These are phyloP conservation scores for Drosophila demipolita DNA, from an alignment of 2,888 invertebrate genomes.

Conservation along the genomic window DNA sequence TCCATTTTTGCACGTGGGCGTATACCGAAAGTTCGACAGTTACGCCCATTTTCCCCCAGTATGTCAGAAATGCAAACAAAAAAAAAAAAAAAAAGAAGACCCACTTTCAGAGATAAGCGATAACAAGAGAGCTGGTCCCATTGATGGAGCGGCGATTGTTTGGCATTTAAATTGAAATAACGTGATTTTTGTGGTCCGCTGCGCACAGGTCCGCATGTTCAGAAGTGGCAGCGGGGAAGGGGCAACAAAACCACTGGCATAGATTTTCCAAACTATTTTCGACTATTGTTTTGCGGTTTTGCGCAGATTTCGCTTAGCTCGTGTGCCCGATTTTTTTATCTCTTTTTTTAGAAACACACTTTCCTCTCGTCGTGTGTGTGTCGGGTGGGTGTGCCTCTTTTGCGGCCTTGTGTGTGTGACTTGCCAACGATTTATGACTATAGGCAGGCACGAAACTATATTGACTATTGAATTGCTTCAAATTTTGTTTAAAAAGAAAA, in stretches of 20 bases:
- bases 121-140: constrained; percentile 31
- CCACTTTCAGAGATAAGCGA: constrained; percentile 32
- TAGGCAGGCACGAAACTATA: constrained; percentile 12
- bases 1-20: constrained; percentile 74
- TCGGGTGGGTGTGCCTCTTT: constrained; percentile 58
- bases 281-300: constrained; percentile 75
- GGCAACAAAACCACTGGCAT: constrained; percentile 44
- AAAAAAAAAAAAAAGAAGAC: constrained; percentile 11
- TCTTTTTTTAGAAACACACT: constrained; percentile 61
- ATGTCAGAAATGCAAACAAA: constrained; percentile 68
- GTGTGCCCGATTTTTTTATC: not conserved
- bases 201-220: constrained; percentile 37
- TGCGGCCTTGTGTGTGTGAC: constrained; percentile 24
- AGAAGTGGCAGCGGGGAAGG: not conserved
- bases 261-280: constrained; percentile 63
- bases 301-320: constrained; percentile 63
- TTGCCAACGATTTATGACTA: constrained; percentile 12
- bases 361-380: constrained; percentile 41
- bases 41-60: constrained; percentile 32
- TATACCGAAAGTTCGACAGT: constrained; percentile 35
- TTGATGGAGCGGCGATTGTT: constrained; percentile 62
- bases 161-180: constrained; percentile 79
- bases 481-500: not conserved
- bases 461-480: constrained; percentile 19
- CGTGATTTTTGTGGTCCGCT: constrained; percentile 79